Evolutionary conservation across 2,113 vertebrate genomes (phyloP).

Genomic region (Elaphurus davidianus): DNA sequence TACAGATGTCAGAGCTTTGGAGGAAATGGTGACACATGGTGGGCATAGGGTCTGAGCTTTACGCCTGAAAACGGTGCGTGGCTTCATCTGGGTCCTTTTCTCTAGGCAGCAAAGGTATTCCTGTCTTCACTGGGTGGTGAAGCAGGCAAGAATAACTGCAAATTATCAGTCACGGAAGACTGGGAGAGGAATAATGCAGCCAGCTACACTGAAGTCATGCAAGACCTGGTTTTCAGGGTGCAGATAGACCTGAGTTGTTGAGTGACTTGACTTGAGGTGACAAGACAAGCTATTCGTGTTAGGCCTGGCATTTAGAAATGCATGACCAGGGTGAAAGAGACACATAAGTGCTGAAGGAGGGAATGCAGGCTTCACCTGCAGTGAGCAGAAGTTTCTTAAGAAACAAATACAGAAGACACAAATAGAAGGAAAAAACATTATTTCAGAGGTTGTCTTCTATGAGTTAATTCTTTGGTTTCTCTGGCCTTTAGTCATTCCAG

Average conservation of each 20-base stretch:
- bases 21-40: background rate
- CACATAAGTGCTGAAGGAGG: too few species aligned
- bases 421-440: background rate
- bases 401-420: background rate
- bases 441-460: background rate
- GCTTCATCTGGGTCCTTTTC: background rate
- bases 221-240: background rate
- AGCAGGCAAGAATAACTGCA: too few species aligned
- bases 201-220: background rate
- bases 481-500: background rate
- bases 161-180: background rate
- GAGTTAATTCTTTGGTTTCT: background rate
- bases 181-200: background rate
- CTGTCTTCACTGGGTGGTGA: background rate
- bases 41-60: background rate
- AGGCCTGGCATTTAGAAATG: background rate
- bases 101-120: background rate
- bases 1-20: background rate
- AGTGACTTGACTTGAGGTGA: background rate
- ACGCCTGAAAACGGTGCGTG: fast-evolving
- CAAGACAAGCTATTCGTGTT: background rate
- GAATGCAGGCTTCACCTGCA: background rate
- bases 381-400: background rate
- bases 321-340: background rate
- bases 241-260: background rate